These are phyloP conservation scores for Mechanitis messenoides DNA, from an alignment of 2,888 invertebrate species.

Conservation along the genomic window DNA sequence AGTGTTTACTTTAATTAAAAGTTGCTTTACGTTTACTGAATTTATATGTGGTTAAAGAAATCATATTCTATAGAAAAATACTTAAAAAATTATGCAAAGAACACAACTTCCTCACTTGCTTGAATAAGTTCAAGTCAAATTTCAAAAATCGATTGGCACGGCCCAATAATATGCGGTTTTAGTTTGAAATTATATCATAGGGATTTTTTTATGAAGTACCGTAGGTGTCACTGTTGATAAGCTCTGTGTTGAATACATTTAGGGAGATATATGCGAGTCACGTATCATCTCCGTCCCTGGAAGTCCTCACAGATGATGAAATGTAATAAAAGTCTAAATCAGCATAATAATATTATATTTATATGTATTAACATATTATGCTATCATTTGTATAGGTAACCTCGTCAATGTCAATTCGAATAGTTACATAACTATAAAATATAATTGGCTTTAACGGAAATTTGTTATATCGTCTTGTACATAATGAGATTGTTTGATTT, in stretches of 20 bases:
- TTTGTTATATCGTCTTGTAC: no score
- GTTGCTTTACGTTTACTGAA: no score
- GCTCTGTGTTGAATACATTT: no score
- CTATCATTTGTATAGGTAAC: not conserved
- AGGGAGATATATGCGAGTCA: no score
- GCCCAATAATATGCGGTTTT: constrained; percentile 4
- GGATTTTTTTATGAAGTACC: no score
- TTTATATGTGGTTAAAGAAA: no score
- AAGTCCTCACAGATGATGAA: not conserved
- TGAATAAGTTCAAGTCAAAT: not conserved
- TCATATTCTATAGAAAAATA: no score
- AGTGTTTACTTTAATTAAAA: no score
- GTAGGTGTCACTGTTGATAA: not conserved
- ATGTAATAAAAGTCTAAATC: not conserved
- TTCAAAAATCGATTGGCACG: not conserved
- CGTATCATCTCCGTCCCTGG: no score
- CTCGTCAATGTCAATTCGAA: not conserved
- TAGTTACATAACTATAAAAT: not conserved
- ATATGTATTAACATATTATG: not conserved
- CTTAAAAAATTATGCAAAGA: no score
- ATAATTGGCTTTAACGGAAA: not conserved
- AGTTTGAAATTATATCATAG: not conserved
- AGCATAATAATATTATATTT: not conserved
- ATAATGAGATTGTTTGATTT: no score
- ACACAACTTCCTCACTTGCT: no score